Base-by-base conservation (phyloP, 1,140 invertebrate species). In the Pseudoatta argentina region DNA sequence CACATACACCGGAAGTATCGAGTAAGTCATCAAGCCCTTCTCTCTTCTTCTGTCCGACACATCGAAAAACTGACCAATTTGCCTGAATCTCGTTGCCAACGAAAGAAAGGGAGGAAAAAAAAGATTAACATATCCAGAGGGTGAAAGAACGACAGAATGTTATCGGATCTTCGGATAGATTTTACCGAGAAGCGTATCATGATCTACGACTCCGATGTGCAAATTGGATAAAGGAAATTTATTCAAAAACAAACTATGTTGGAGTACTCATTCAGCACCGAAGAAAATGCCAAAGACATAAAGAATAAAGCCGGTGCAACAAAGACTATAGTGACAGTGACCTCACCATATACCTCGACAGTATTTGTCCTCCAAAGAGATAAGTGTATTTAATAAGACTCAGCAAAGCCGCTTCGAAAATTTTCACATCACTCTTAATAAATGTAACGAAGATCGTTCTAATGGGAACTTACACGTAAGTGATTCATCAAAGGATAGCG, bases 1-100 rank as follows among this genome's bases (percentile, higher is more conserved):
- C 83, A 77, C 86, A 89, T 89, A 89, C 83, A 92, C 93, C 93
- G 93, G 93, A 94, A 94, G 92, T 94, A 85, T 53, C 27, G 64
- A 77, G 55, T 83, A 57, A 83, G 39, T 73, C 69, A 61, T 48
- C 79, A 61, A 59, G 27, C 27, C 5, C 55, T 73, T n/a, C 27
- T 82, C 24, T 73, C 55, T 51, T 12, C 39, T 48, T 83, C 55
- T 30, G 27, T 10, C 24, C 7, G 21, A 59, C 24, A 8, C 8
- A 7, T 44, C 55, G 55, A 75, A 30, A 75, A 14, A 73, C 63
- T 14, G 63, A 53, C 14, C 24, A 18, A 55, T 55, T 6, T 14
- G 34, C 14, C 63, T 18, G 18, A 27, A 79, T 24, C 55, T 30
- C 14, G 27, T 44, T 67, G 67, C 12, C 30, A 63, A 69, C 3